Base-by-base conservation (phyloP, 2,888 invertebrate species). In the Geophilus truncorum region DNA sequence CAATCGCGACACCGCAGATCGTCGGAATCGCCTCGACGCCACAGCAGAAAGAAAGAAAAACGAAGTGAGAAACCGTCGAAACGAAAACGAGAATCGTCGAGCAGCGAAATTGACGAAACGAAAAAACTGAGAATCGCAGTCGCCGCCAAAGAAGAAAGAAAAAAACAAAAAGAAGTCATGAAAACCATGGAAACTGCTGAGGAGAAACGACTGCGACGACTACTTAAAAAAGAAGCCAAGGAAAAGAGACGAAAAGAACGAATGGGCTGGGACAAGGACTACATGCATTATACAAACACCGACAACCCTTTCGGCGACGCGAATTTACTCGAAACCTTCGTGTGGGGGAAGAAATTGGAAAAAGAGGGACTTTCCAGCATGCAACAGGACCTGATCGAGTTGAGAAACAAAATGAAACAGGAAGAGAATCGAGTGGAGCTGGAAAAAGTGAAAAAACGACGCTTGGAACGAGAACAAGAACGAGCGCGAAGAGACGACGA, bases 281-380 rank as follows among this genome's bases (percentile, higher is more conserved):
- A 97, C 86, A 91, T 97, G 82, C 96, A 96, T 85, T 99, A 98
- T 86, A 98, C 98, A 0, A 97, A 99, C 87, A 94, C 94, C 79
- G 98, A 99, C 87, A 99, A 99, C 88, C 99, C 99, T 0, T 99
- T 98, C 87, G 98, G 98, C 0, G 99, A 99, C 89, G 94, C 95
- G 0, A 96, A 96, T 85, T 90, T 99, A 51, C 91, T 97, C 5
- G 93, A 97, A 36, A 94, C 96, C 0, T 99, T 99, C 88, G 94
- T 97, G 0, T 99, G 99, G 99, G 90, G 90, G 25, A 98, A 98
- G 88, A 99, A 99, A 87, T 89, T 98, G 77, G 93, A 97, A 81
- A 95, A 96, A 85, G 96, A 98, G 85, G 99, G 98, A 0, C 89
- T 96, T 0, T 91, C 92, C 78, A 92, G 92, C 36, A 91, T 93